Percentiles rank a stretch among this genome's conserved stretches.
These are phyloP conservation scores for Apodemia duryi DNA, from an alignment of 2,888 invertebrate species.

Conservation along the genomic window DNA sequence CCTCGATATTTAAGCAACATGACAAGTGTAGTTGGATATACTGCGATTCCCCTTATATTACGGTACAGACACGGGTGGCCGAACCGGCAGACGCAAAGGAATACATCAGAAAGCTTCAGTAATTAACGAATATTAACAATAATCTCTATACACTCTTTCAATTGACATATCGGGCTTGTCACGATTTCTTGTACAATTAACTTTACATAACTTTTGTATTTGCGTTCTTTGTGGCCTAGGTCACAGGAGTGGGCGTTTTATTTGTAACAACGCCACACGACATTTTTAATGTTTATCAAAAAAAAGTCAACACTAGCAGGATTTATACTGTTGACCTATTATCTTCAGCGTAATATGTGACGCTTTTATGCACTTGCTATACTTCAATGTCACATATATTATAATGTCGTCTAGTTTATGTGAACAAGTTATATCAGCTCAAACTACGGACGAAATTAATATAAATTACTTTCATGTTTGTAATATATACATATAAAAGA, in stretches of 20 bases:
- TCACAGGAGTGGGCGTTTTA: conserved; percentile 27
- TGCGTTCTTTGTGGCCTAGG: conserved; percentile 27
- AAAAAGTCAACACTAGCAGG: no score
- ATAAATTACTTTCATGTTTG: no score
- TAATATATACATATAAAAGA: no score
- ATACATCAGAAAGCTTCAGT: conserved; percentile 20
- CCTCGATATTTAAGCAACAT: background rate
- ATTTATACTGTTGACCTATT: background rate
- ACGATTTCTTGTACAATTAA: conserved; percentile 68
- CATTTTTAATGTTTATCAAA: background rate
- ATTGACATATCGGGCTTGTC: conserved; percentile 76
- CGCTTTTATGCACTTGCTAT: background rate
- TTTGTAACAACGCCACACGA: background rate
- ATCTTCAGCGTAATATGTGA: background rate
- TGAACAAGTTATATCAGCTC: no score
- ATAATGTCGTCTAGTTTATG: no score
- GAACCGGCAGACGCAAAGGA: conserved; percentile 11
- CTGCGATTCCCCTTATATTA: conserved; percentile 15
- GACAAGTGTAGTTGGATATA: background rate
- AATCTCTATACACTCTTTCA: conserved; percentile 65
- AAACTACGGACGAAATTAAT: no score
- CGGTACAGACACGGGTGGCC: conserved; percentile 15
- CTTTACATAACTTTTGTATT: conserved; percentile 44
- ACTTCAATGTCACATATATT: background rate
- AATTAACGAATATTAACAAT: conserved; percentile 30